A percentile compares a stretch with the other conserved stretches of the same genome.
These are phyloP conservation scores for Cottoperca gobio DNA, from an alignment of 2,797 vertebrate genomes.

Conservation along the genomic window DNA sequence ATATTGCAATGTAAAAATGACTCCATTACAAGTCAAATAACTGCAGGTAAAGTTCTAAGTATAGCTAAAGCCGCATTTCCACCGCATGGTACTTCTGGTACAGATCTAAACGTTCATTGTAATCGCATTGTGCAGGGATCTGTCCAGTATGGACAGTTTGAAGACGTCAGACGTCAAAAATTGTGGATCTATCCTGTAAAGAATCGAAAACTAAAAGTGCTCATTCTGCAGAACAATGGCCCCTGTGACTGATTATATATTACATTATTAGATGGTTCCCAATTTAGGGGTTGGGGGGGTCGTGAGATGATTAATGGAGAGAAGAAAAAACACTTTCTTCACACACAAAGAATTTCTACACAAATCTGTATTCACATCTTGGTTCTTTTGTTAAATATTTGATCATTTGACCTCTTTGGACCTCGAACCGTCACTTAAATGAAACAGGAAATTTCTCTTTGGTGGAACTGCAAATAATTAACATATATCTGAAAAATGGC, in stretches of 20 bases:
- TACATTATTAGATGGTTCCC: neutral
- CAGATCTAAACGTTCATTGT: too few species aligned
- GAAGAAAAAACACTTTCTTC: too few species aligned
- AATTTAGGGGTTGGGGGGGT: too few species aligned
- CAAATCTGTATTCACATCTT: neutral
- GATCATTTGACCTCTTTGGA: neutral
- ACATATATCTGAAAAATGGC: neutral
- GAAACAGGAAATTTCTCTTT: neutral
- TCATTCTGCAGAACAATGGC: neutral
- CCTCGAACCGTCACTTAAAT: neutral
- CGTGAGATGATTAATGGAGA: neutral
- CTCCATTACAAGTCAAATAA: neutral
- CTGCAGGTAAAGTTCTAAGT: neutral
- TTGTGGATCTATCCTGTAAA: too few species aligned
- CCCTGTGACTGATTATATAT: neutral
- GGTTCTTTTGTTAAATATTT: neutral
- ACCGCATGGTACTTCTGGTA: too few species aligned
- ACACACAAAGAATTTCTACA: neutral
- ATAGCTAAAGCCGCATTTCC: too few species aligned
- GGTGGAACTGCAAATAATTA: neutral
- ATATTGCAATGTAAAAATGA: neutral
- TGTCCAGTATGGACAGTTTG: neutral
- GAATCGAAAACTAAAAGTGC: neutral
- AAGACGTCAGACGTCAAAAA: too few species aligned
- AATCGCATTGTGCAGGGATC: neutral